Conservation (phyloP, 2,797 vertebrate genomes). For the Spatula clypeata region DNA sequence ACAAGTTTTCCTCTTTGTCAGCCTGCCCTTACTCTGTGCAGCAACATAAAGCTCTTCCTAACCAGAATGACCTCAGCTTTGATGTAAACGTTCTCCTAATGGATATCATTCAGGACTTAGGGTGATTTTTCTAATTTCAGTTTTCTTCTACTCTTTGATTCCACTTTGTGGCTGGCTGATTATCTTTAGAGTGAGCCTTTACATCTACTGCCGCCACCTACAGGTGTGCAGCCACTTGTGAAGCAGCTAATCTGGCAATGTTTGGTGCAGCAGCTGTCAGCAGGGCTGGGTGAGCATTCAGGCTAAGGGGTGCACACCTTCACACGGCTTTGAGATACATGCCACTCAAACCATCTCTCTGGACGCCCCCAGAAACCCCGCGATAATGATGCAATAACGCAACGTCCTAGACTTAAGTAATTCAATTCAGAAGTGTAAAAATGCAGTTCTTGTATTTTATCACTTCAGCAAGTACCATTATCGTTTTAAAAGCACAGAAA, state of each 20-base stretch:
- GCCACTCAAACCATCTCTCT: not conserved
- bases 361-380: not conserved
- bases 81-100: not conserved
- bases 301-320: not conserved
- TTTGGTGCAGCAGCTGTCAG: not conserved
- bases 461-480: not conserved
- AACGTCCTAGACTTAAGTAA: not conserved
- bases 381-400: not conserved
- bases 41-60: not conserved
- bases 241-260: not conserved
- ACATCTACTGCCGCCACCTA: not conserved
- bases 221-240: not conserved
- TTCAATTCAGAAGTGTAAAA: conserved; percentile 1
- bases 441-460: conserved; percentile 1
- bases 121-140: not conserved
- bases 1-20: not conserved
- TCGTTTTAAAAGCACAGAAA: not conserved
- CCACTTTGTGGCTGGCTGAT: not conserved
- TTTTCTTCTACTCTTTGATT: not conserved
- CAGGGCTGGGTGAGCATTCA: not conserved
- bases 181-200: not conserved
- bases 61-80: not conserved
- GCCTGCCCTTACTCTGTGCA: not conserved
- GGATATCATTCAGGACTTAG: not conserved
- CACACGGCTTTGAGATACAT: fast-evolving